A percentile compares a stretch with the other conserved stretches of the same genome.
Conservation (phyloP, 1,140 invertebrate genomes). For the roundworm (Caenorhabditis elegans) region DNA sequence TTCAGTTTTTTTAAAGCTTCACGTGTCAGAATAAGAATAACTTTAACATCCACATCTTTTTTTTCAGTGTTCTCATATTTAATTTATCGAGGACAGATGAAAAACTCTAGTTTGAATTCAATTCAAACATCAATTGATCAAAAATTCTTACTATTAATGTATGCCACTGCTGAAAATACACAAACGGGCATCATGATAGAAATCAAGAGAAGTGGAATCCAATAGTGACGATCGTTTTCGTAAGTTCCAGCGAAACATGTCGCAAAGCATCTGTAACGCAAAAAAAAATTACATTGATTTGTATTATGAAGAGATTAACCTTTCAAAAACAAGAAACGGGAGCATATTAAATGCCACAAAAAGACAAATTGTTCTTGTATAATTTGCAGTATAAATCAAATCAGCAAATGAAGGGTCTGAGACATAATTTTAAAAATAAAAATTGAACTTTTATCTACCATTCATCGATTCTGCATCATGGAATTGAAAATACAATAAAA, state of each 20-base stretch:
- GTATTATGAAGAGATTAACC: neutral
- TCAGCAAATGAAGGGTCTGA: neutral
- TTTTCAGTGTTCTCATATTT: no score
- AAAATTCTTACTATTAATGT: neutral
- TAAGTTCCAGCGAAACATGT: neutral
- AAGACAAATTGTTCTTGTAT: neutral
- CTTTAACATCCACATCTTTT: no score
- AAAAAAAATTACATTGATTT: neutral
- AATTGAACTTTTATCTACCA: no score
- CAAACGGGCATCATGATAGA: neutral
- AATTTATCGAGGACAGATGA: no score
- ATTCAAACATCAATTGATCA: no score
- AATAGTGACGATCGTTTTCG: neutral
- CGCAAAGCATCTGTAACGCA: conserved; percentile 2
- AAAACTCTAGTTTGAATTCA: no score
- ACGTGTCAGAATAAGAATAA: no score
- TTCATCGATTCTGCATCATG: neutral
- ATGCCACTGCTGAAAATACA: neutral
- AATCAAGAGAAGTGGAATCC: neutral
- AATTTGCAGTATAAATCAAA: neutral
- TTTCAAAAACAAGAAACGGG: conserved; percentile 1
- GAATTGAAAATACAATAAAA: conserved; percentile 5
- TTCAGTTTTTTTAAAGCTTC: no score
- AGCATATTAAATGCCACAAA: conserved; percentile 18
- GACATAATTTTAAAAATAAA: no score